These are phyloP conservation scores for Spinibarbus caldwelli DNA, from an alignment of 2,797 vertebrate genomes.

Conservation along the genomic window DNA sequence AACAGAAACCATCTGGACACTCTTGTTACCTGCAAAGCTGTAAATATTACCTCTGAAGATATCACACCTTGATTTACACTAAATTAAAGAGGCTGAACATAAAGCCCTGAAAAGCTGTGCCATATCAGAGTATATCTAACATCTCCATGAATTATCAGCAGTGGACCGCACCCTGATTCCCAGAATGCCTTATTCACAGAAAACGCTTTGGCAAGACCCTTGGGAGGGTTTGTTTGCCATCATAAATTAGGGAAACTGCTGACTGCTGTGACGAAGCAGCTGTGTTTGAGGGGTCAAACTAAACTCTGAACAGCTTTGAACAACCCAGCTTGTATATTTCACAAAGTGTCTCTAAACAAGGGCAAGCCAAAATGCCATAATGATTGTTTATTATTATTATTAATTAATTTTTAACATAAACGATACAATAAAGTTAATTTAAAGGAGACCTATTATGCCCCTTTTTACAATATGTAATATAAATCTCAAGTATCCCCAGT, in stretches of 20 bases:
- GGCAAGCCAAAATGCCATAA: neutral
- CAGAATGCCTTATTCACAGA: conserved; percentile 13
- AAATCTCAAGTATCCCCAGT: no score
- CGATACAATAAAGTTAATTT: neutral
- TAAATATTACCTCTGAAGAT: neutral
- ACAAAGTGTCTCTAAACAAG: neutral
- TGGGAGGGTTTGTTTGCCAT: neutral
- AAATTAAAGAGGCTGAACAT: neutral
- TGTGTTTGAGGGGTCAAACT: neutral
- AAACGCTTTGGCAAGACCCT: neutral
- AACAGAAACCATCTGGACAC: no score
- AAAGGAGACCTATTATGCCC: no score
- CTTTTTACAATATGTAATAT: no score
- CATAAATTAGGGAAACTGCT: neutral
- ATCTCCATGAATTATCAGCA: neutral
- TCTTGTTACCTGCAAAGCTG: no score
- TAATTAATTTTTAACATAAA: neutral
- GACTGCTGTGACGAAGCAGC: neutral
- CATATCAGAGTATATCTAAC: conserved; percentile 6
- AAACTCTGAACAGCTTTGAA: neutral
- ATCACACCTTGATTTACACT: conserved; percentile 10
- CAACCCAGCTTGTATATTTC: neutral
- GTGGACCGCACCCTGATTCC: neutral
- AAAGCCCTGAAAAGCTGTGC: neutral
- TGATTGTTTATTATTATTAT: no score